Conservation (phyloP, 2,888 invertebrate species). For the Eupithecia tripunctaria region DNA sequence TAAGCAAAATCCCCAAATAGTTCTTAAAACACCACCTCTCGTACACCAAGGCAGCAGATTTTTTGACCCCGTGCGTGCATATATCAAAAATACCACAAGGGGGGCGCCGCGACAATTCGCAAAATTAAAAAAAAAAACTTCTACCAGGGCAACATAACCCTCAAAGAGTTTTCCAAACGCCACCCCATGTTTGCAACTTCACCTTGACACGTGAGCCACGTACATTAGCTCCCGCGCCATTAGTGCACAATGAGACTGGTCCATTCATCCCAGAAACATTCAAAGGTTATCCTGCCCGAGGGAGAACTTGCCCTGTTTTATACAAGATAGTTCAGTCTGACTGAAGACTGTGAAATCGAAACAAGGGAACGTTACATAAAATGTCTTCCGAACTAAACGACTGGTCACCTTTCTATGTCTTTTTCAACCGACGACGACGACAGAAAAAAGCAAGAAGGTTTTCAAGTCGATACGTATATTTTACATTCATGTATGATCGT, state of each 20-base stretch:
- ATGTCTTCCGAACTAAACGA: not conserved
- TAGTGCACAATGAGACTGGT: constrained; percentile 29
- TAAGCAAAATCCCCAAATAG: no score
- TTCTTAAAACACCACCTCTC: no score
- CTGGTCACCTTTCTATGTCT: not conserved
- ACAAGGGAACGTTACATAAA: not conserved
- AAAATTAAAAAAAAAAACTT: not conserved
- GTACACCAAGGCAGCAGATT: not conserved
- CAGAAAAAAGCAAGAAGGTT: no score
- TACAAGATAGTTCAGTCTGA: constrained; percentile 15
- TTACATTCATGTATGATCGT: no score
- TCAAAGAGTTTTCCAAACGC: not conserved
- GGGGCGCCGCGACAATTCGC: not conserved
- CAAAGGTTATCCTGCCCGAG: constrained; percentile 39
- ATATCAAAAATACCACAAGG: not conserved
- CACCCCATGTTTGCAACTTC: constrained; percentile 6
- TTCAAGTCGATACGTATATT: no score
- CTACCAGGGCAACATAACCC: constrained; percentile 5
- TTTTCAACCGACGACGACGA: no score
- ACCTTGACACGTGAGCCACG: constrained; percentile 14
- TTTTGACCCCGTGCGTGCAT: not conserved
- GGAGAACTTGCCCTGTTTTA: not conserved
- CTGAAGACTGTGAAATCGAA: not conserved
- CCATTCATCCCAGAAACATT: constrained; percentile 44
- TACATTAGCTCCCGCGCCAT: constrained; percentile 21